Conservation (phyloP, 2,113 vertebrate genomes). For the Myotis yumanensis region DNA sequence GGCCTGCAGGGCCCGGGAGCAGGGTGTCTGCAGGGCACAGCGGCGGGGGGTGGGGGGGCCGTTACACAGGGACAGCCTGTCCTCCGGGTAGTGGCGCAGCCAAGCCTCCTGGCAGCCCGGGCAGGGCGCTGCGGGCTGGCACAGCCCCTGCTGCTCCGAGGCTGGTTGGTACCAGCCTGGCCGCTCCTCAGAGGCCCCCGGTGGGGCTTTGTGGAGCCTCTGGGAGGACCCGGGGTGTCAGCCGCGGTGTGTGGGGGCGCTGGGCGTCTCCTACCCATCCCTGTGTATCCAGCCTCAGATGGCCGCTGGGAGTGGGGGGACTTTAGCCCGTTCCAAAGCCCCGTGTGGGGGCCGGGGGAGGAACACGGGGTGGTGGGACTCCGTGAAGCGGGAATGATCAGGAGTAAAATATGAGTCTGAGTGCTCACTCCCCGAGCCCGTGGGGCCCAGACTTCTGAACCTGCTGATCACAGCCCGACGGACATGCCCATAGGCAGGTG, state of each 20-base stretch:
- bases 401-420: neutral
- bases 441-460: neutral
- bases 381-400: fast-evolving
- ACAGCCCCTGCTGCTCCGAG: neutral
- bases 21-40: neutral
- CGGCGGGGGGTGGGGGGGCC: neutral
- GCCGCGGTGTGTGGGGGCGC: neutral
- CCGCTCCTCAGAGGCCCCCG: neutral
- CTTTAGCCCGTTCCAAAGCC: neutral
- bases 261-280: fast-evolving
- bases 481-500: fast-evolving
- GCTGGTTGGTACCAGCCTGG: neutral
- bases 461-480: neutral
- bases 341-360: neutral
- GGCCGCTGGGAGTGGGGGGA: neutral
- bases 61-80: conserved; percentile 15
- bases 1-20: neutral
- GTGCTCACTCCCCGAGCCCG: neutral
- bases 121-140: neutral
- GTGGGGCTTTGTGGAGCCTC: neutral
- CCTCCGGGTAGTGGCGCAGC: neutral
- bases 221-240: neutral
- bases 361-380: fast-evolving
- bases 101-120: neutral
- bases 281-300: neutral